Base-by-base conservation (phyloP, 2,888 invertebrate genomes). In the Mythimna vitellina region DNA sequence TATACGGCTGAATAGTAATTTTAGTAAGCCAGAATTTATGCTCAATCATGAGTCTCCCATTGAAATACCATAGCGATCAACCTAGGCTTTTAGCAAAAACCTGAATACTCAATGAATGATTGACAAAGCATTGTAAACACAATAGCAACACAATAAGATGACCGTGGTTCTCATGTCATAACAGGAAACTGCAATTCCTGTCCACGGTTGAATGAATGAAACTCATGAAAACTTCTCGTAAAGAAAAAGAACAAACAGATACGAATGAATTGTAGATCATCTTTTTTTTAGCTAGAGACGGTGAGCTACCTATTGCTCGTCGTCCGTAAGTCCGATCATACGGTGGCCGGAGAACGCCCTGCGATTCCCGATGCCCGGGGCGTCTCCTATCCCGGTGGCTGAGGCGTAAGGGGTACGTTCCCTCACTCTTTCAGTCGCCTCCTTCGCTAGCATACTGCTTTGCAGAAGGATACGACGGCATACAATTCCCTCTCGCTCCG, bases 71-170 rank as follows among this genome's bases (percentile, higher is more conserved):
- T 7, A 46, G 17, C 17, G n/a, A 17, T 7, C 0, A 42, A 14
- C 8, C 9, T 14, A n/a, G 2, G 12, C 3, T 54, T 46, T 35
- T 54, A 29, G 10, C 35, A 20, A 75, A 22, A 12, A n/a, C 9
- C 12, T 35, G 53, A 22, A n/a, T 46, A 54, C 25, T 14, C 35
- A 22, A 14, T 35, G 20, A 46, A 22, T 35, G 1, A 29, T 35
- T 75, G 54, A 46, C 25, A 35, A 65, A 72, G 35, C 64, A 54
- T 54, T 9, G 12, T 17, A n/a, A 25, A 14, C 25, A 64, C 17
- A 54, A 46, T n/a, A 64, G 53, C 6, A 25, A 20, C 49, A 58
- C 72, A 58, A 29, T 38, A 22, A 29, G 58, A 29, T 17, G n/a
- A 29, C 25, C 25, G n/a, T 25, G 14, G 20, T 22, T 25, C 64